phyloP scores from a whole-genome alignment of 2,888 invertebrate genomes.

The Acanthococcus lagerstroemiae region DNA sequence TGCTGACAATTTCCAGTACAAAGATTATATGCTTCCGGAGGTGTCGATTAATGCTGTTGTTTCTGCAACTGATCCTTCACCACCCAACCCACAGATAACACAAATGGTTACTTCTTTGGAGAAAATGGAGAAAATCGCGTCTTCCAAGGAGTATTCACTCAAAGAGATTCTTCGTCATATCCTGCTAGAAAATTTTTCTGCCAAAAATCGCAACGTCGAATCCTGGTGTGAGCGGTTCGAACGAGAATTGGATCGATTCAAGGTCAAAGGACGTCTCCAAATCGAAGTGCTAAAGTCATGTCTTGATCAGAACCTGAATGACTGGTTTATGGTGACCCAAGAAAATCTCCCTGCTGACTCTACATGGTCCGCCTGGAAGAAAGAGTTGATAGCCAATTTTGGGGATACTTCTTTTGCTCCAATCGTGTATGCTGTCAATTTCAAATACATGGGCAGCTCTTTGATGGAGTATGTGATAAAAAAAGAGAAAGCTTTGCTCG shows the following conservation, averaged over 20 bases:
- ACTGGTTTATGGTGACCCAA: no score
- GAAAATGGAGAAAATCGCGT: no score
- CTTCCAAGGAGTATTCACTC: neutral
- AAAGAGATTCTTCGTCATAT: neutral
- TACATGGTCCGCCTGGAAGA: neutral
- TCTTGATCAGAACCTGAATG: neutral
- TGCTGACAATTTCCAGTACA: neutral
- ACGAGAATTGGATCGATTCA: neutral
- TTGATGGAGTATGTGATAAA: neutral
- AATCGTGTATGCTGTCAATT: neutral
- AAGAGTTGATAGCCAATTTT: neutral
- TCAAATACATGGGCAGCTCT: neutral
- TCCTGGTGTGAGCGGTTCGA: slow-evolving; percentile 2
- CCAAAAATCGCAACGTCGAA: slow-evolving; percentile 1
- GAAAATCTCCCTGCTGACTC: neutral
- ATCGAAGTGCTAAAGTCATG: slow-evolving; percentile 1
- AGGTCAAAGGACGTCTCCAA: neutral
- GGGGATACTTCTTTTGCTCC: neutral
- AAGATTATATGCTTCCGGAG: neutral
- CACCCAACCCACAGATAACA: no score
- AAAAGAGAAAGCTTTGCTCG: neutral
- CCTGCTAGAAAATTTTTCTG: slow-evolving; percentile 9
- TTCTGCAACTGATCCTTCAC: no score
- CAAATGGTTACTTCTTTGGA: no score
- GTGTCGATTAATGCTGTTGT: no score